Base-by-base conservation (phyloP, 2,113 vertebrate genomes). In the Leucoraja erinaceus region DNA sequence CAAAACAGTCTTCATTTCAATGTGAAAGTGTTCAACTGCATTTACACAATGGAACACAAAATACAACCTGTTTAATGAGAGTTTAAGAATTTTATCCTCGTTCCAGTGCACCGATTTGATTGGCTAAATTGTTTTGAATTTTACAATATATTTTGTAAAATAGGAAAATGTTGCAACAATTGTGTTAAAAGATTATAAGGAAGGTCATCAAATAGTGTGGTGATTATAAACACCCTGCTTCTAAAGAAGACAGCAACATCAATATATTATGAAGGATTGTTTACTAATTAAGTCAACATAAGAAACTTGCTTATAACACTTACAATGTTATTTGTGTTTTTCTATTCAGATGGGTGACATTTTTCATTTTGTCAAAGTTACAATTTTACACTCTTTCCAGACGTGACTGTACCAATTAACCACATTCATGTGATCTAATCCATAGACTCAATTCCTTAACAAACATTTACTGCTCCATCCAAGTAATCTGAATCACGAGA, bases 321-420 rank as follows among this genome's bases (percentile, higher is more conserved):
- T 91, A 91, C 31, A 91, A 38, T 91, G 90, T 54, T 28, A 91
- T 91, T 38, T 91, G 38, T 72, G 66, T n/a, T 72, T 90, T 91
- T 54, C 18, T 54, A 74, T 72, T 90, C 4, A 59, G n/a, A 68
- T n/a, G 28, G 68, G 10, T 91, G 33, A 47, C 12, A 72, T 72
- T 47, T 54, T 31, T 88, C 38, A 88, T 88, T 77, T 77, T 88
- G 59, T 66, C 31, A 31, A 63, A 88, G 56, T 86, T 61, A 88
- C 59, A 91, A 66, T 47, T 68, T 90, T 90, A 70, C 16, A 47
- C 66, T 33, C 56, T 90, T 68, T 33, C 14, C 47, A 25, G 63
- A 28, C 38, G 20, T 28, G 38, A 91, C 31, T 72, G 88, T 33
- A 72, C 33, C 31, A 2, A 14, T 61, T 86, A 86, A 61, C 83